phyloP scores from a whole-genome alignment of 2,797 vertebrate genomes.

The Garrulus glandarius region DNA sequence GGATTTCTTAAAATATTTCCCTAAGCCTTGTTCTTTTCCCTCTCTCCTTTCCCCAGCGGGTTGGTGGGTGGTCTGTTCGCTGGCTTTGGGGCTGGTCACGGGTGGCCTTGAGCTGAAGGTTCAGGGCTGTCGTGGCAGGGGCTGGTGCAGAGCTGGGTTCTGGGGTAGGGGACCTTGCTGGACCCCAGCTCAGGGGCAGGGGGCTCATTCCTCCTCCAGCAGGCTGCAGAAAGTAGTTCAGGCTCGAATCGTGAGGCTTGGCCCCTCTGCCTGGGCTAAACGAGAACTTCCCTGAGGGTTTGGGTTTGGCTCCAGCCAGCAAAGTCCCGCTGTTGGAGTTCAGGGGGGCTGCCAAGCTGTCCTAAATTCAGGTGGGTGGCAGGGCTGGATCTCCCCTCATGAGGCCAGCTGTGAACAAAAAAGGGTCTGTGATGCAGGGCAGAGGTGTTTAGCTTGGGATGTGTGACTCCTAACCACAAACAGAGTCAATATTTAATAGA shows the following conservation, averaged over 20 bases:
- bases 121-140: neutral
- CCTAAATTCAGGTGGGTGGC: neutral
- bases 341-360: neutral
- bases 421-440: slow-evolving; percentile 23
- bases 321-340: neutral
- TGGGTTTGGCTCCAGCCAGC: neutral
- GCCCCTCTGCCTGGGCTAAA: neutral
- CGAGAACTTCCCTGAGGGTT: neutral
- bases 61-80: neutral
- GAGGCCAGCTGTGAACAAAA: neutral
- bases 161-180: accelerated
- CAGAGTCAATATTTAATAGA: slow-evolving; percentile 54
- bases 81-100: neutral
- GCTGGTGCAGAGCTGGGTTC: too few species aligned
- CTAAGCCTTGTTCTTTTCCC: neutral
- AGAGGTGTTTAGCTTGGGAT: slow-evolving; percentile 36
- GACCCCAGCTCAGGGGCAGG: neutral
- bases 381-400: neutral
- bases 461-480: slow-evolving; percentile 1
- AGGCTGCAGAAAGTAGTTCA: neutral
- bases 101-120: neutral
- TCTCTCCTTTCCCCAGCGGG: neutral
- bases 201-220: neutral
- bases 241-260: neutral
- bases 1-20: neutral